phyloP scores from a whole-genome alignment of 2,888 invertebrate species.

The Chrysolina oricalcia region DNA sequence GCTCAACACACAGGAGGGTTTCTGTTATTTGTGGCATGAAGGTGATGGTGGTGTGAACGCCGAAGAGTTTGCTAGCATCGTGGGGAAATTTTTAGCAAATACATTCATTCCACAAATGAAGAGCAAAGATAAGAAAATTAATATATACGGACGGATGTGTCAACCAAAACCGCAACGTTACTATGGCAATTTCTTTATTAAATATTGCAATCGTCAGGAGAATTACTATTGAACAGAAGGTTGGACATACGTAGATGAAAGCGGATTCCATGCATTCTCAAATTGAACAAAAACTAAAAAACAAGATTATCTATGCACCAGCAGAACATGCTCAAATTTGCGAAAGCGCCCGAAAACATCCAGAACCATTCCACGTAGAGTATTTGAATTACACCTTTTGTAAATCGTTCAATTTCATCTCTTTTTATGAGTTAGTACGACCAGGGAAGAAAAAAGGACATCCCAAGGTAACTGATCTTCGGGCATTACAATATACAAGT shows the following conservation, averaged over 20 bases:
- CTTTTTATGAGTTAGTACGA: constrained; percentile 22
- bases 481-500: constrained; percentile 43
- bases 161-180: constrained; percentile 46
- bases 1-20: constrained; percentile 42
- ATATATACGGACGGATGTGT: constrained; percentile 46
- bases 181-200: constrained; percentile 57
- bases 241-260: constrained; percentile 62
- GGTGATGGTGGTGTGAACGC: constrained; percentile 37
- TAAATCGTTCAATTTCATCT: constrained; percentile 17
- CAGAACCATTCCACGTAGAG: constrained; percentile 25
- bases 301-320: constrained; percentile 47
- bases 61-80: constrained; percentile 41
- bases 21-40: constrained; percentile 46
- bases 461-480: constrained; percentile 44
- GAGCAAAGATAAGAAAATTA: constrained; percentile 27
- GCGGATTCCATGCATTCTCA: constrained; percentile 57
- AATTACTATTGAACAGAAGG: constrained; percentile 59
- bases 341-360: constrained; percentile 49
- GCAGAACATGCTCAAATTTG: constrained; percentile 50
- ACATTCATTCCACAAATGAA: constrained; percentile 5
- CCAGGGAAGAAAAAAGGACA: constrained; percentile 35
- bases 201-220: constrained; percentile 48
- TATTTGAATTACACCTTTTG: constrained; percentile 17
- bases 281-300: constrained; percentile 54
- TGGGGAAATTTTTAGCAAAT: constrained; percentile 16